Evolutionary conservation across 2,113 vertebrate species (phyloP).

Genomic region (Oenanthe oenanthe): DNA sequence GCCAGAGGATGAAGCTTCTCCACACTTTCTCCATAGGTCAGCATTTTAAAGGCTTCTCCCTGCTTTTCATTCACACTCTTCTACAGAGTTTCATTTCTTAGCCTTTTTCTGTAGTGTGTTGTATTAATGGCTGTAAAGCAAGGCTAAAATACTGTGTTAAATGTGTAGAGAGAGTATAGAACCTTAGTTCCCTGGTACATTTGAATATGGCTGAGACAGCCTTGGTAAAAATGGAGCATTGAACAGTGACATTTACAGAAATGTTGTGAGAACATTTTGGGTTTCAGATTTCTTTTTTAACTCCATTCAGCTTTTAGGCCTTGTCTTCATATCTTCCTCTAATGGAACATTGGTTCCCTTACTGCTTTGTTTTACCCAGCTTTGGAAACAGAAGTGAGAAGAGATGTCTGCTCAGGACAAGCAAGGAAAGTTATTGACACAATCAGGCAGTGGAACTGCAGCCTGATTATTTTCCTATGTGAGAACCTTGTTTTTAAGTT

Average conservation of each 20-base stretch:
- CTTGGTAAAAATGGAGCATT: not conserved
- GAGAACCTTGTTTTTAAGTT: not conserved
- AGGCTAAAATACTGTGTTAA: not conserved
- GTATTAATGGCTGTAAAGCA: not conserved
- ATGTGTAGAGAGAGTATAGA: not conserved
- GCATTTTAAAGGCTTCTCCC: not conserved
- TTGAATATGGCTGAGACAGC: not conserved
- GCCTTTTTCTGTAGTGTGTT: not conserved
- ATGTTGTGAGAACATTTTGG: not conserved
- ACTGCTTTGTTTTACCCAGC: not conserved
- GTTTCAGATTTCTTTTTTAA: not conserved
- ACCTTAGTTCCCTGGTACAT: not conserved
- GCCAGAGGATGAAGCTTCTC: not conserved
- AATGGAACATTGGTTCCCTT: not conserved
- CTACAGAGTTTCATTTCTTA: not conserved
- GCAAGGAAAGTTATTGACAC: accelerated
- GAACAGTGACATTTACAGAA: not conserved
- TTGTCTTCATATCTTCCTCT: not conserved
- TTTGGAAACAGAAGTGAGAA: not conserved
- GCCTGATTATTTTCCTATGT: not conserved
- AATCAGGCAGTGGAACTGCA: not conserved
- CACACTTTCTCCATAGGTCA: not conserved
- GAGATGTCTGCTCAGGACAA: not conserved
- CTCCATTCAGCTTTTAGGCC: not conserved
- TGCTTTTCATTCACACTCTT: not conserved